Evolutionary conservation across 2,888 invertebrate genomes (phyloP).

Genomic region (Athetis lepigone): DNA sequence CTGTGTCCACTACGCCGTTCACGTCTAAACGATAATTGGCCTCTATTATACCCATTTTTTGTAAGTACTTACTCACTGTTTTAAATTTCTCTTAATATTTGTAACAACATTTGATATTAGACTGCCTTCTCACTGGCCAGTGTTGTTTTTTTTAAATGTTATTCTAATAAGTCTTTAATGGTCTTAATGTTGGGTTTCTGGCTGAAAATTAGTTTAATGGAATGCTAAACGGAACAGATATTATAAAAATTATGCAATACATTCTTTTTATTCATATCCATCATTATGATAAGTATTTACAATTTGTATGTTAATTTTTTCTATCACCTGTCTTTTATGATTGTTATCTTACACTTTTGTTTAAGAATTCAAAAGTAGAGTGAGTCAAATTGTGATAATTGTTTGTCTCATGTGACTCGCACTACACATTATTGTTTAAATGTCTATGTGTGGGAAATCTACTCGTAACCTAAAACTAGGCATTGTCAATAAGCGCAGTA

Average conservation of each 20-base stretch:
- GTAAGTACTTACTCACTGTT: slow-evolving; percentile 46
- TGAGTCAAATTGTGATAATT: not conserved
- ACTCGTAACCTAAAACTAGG: too few species aligned
- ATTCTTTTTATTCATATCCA: slow-evolving; percentile 27
- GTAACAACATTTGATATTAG: slow-evolving; percentile 15
- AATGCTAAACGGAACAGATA: not conserved
- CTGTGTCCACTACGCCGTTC: slow-evolving; percentile 60
- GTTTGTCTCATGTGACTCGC: not conserved
- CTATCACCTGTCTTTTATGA: not conserved
- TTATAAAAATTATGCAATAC: slow-evolving; percentile 46
- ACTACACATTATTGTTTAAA: not conserved
- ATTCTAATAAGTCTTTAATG: slow-evolving; percentile 11
- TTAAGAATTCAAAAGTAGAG: not conserved
- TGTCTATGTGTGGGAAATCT: not conserved
- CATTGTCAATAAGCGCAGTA: too few species aligned
- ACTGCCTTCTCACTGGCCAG: slow-evolving; percentile 8
- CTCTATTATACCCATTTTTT: slow-evolving; percentile 49
- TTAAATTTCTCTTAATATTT: slow-evolving; percentile 37
- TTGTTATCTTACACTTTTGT: slow-evolving; percentile 7
- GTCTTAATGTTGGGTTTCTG: slow-evolving; percentile 27
- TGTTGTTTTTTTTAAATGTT: slow-evolving; percentile 6
- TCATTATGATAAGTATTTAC: slow-evolving; percentile 34
- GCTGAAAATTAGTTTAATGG: not conserved
- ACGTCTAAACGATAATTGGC: slow-evolving; percentile 51
- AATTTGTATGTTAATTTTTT: slow-evolving; percentile 35